Conservation (phyloP, 2,888 invertebrate genomes). For the Hyposoter didymator region DNA sequence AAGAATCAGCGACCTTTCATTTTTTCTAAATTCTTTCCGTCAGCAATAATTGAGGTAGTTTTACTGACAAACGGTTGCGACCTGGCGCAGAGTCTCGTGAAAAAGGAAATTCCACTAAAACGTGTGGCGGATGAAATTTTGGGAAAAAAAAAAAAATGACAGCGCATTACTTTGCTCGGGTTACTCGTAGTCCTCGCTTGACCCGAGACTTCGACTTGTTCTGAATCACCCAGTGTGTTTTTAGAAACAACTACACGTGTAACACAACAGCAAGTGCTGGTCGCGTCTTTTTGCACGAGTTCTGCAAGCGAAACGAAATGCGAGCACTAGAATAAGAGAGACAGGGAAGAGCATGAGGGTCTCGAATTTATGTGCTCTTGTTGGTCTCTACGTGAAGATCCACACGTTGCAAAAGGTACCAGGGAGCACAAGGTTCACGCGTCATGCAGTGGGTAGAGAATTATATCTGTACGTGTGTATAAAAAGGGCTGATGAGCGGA, state of each 20-base stretch:
- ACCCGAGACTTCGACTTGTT: not conserved
- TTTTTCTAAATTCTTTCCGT: too few species aligned
- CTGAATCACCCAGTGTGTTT: slow-evolving; percentile 20
- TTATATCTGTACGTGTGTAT: not conserved
- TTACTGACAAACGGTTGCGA: too few species aligned
- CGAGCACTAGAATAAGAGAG: slow-evolving; percentile 28
- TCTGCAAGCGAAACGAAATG: slow-evolving; percentile 41
- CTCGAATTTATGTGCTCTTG: slow-evolving; percentile 64
- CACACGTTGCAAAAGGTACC: slow-evolving; percentile 36
- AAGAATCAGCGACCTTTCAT: too few species aligned
- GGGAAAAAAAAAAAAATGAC: not conserved
- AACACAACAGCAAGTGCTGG: slow-evolving; percentile 33
- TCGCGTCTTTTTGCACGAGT: slow-evolving; percentile 61
- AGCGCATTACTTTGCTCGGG: not conserved
- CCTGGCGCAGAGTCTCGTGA: too few species aligned
- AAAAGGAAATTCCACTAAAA: not conserved
- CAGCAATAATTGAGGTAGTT: too few species aligned
- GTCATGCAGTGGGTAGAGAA: slow-evolving; percentile 41
- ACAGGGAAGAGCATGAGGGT: slow-evolving; percentile 43
- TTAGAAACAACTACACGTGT: slow-evolving; percentile 55
- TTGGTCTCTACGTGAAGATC: slow-evolving; percentile 37
- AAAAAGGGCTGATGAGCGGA: not conserved
- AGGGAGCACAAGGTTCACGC: slow-evolving; percentile 22
- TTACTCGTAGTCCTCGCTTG: not conserved
- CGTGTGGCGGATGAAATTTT: not conserved